Base-by-base conservation (phyloP, 2,797 vertebrate genomes). In the Peromyscus eremicus region DNA sequence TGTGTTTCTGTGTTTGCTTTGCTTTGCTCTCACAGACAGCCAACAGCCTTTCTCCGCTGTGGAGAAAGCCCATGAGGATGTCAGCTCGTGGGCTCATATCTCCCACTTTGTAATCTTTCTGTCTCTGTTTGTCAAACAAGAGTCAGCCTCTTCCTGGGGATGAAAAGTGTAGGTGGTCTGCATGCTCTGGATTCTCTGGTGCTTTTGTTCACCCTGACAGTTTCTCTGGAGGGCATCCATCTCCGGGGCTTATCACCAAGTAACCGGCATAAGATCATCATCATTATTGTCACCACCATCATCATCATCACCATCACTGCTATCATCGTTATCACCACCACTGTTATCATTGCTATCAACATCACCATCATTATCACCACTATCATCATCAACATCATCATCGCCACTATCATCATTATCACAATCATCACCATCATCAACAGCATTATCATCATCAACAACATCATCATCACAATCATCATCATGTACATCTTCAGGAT, bases 1-100 rank as follows among this genome's bases (percentile, higher is more conserved):
- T 40, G n/a, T 43, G 85, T 71, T 40, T 88, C 66, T 40, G 14
- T n/a, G n/a, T 60, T 88, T 88, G 86, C 52, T 88, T 88, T 60
- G 49, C 86, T n/a, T 60, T 88, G 60, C 25, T 88, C 85, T 37
- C 52, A 21, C 49, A 57, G 86, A 88, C 17, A 29, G n/a, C 70
- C n/a, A 29, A 21, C n/a, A n/a, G 52, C n/a, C n/a, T 12, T 4
- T 23, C n/a, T 75, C 70, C 6, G 3, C 70, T 88, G 3, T 40
- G n/a, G 49, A 75, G 37, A 75, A 57, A 88, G 25, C 70, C 68
- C 52, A 19, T 40, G 86, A 73, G 86, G 55, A 43, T 75, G 70
- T 88, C 68, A 55, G 68, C 70, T 14, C 1, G 52, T 29, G 55
- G 52, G n/a, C 68, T 57, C 60, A 4, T 29, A 19, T 57, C n/a